phyloP scores from a whole-genome alignment of 2,113 vertebrate genomes.

The Zosterops japonicus region DNA sequence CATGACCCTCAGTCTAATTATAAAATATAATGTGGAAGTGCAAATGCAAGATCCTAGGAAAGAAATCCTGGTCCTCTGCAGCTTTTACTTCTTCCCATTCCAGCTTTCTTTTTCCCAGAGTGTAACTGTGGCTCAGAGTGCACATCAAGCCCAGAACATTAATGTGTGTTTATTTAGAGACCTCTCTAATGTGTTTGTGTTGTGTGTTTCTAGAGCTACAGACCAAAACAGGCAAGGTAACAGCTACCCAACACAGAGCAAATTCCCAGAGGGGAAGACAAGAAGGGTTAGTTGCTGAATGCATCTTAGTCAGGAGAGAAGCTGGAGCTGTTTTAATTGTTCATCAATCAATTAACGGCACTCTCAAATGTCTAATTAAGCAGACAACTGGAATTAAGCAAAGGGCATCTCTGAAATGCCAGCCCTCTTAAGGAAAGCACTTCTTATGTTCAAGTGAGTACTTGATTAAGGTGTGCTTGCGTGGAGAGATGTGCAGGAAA shows the following conservation, averaged over 20 bases:
- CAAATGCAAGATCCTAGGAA: not conserved
- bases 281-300: constrained; percentile 43
- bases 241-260: constrained; percentile 33
- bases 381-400: constrained; percentile 71
- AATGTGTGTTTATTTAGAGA: constrained; percentile 40
- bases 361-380: constrained; percentile 70
- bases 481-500: not conserved
- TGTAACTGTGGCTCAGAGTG: not conserved
- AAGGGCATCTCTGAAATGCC: constrained; percentile 69
- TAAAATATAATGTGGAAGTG: constrained; percentile 7
- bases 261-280: constrained; percentile 37
- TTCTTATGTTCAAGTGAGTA: constrained; percentile 58
- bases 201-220: constrained; percentile 56
- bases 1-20: constrained; percentile 9
- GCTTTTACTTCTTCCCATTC: not conserved
- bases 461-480: constrained; percentile 65
- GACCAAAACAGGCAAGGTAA: constrained; percentile 57
- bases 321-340: constrained; percentile 67
- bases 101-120: not conserved
- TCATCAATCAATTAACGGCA: constrained; percentile 70
- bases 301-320: constrained; percentile 56
- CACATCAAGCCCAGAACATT: not conserved
- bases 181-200: constrained; percentile 32
- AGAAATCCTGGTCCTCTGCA: not conserved
- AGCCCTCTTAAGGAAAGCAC: constrained; percentile 21